Percentiles rank a stretch among this genome's conserved stretches.
Conservation (phyloP, 2,797 vertebrate genomes). For the Peromyscus aztecus region DNA sequence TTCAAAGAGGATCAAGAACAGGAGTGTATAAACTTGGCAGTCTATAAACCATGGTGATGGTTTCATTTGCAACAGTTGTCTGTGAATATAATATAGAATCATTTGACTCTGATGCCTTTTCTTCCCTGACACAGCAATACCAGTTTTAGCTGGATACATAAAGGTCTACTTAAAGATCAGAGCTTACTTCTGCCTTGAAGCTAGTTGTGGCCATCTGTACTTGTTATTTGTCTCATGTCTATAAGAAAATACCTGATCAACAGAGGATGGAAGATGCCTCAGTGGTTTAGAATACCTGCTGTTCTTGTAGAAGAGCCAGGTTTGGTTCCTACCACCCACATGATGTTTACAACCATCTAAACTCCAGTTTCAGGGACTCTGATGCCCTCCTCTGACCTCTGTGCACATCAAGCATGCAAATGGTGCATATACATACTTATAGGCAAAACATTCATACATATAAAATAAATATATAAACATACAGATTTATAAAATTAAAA, state of each 20-base stretch:
- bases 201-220: background rate
- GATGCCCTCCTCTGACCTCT: background rate
- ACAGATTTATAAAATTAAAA: background rate
- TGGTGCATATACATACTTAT: background rate
- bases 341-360: background rate
- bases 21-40: background rate
- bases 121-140: background rate
- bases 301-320: background rate
- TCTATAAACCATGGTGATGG: background rate
- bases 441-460: background rate
- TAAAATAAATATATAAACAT: background rate
- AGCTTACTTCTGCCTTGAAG: background rate
- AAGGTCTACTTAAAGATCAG: background rate
- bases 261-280: background rate
- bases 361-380: background rate
- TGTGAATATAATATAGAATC: background rate
- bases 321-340: background rate
- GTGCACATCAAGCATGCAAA: background rate
- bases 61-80: background rate
- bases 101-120: background rate
- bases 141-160: background rate
- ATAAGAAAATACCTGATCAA: background rate
- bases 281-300: background rate
- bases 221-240: background rate
- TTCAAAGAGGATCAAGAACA: background rate